Base-by-base conservation (phyloP, 1,140 invertebrate genomes). In the Dermatophagoides farinae region DNA sequence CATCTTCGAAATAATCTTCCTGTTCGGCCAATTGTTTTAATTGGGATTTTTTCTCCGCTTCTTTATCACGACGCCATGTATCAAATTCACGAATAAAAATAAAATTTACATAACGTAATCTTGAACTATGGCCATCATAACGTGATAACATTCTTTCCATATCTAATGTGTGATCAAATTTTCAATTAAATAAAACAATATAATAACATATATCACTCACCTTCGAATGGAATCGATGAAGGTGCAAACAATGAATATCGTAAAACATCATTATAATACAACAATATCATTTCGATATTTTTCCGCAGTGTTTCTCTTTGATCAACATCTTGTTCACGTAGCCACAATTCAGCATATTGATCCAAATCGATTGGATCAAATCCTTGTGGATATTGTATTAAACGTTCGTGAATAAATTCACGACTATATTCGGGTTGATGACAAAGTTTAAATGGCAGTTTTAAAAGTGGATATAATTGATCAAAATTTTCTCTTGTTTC, bases 61-160 rank as follows among this genome's bases (percentile, higher is more conserved):
- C 31, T 12, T 16, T 37, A 4, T 31, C 1, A 14, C 18, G 9
- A 12, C 58, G 10, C 44, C 44, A 60, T 41, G 1, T 40, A 25
- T 60, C 58, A 20, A 60, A 60, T 43, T 60, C 58, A 1, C 46
- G 58, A 5, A 60, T 44, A 49, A 60, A 60, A 16, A 60, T 9
- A 60, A 49, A 60, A 43, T 60, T 12, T 6, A 60, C 10, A 40
- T 60, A 47, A 10, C 46, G 41, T 22, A 47, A 49, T n/a, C 58
- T 51, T 16, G 43, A 20, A 37, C 31, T 12, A 31, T 22, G 22
- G 11, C 22, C 31, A 6, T 41, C 8, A 22, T 47, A 47, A 5
- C 40, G 9, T 4, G 1, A 4, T 14, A 60, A 16, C 25, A 60
- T 60, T 22, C 50, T 47, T 16, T 41, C 18, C 58, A 60, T 60